Conservation (phyloP, 2,113 vertebrate genomes). For the Pelobates fuscus region DNA sequence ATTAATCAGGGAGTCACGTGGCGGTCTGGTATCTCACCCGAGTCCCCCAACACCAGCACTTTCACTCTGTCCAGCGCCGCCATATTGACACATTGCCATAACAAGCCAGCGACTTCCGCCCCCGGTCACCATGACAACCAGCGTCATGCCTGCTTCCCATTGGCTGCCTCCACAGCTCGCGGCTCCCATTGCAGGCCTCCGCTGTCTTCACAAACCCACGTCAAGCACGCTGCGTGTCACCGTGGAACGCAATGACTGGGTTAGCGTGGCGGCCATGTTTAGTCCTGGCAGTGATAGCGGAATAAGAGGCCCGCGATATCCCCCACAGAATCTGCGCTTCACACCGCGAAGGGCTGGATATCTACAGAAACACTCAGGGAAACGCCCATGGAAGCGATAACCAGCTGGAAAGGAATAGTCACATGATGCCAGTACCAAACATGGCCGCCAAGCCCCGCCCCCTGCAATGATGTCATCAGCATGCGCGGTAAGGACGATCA, state of each 20-base stretch:
- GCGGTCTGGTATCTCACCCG: conserved; percentile 73
- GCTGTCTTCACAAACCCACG: accelerated
- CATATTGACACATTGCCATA: conserved; percentile 65
- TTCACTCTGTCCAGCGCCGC: conserved; percentile 92
- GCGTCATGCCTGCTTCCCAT: neutral
- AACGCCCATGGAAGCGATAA: too few species aligned
- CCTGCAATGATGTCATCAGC: too few species aligned
- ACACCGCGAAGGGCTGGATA: too few species aligned
- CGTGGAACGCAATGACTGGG: neutral
- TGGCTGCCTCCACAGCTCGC: accelerated
- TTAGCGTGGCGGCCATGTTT: neutral
- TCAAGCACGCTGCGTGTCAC: neutral
- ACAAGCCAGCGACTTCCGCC: neutral
- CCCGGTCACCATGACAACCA: conserved; percentile 53
- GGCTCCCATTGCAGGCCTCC: neutral
- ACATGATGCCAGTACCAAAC: too few species aligned
- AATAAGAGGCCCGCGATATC: too few species aligned
- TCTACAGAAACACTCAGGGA: too few species aligned
- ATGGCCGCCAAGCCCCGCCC: too few species aligned
- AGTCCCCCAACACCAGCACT: conserved; percentile 93
- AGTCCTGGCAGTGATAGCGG: neutral
- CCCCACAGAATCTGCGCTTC: too few species aligned
- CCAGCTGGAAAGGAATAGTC: too few species aligned
- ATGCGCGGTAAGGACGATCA: too few species aligned
- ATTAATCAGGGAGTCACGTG: neutral